phyloP scores from a whole-genome alignment of 2,113 vertebrate genomes.

The Cryptotis parvus region DNA sequence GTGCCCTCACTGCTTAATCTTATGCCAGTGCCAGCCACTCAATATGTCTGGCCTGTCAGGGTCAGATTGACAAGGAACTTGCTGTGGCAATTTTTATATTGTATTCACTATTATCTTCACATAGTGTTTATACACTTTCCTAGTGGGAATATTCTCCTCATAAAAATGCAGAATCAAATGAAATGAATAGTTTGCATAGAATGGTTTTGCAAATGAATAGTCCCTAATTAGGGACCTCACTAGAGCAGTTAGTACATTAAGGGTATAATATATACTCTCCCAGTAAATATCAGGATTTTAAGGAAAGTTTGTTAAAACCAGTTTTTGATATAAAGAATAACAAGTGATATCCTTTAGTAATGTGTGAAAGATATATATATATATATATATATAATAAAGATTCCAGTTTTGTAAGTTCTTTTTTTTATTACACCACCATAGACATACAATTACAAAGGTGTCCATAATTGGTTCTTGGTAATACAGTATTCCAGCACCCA shows the following conservation, averaged over 20 bases:
- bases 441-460: no score
- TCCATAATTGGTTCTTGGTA: no score
- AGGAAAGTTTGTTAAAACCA: background rate
- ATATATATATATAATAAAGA: no score
- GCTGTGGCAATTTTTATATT: conserved; percentile 57
- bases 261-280: background rate
- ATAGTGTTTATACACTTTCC: conserved; percentile 51
- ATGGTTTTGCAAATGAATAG: conserved; percentile 44
- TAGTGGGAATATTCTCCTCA: background rate
- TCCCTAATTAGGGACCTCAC: conserved; percentile 38
- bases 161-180: conserved; percentile 48
- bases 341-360: background rate
- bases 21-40: conserved; percentile 52
- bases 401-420: background rate
- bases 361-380: background rate
- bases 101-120: background rate
- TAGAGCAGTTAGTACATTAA: background rate
- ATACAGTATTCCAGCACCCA: no score
- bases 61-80: conserved; percentile 64
- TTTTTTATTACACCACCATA: no score
- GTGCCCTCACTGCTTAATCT: conserved; percentile 54
- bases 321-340: background rate
- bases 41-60: conserved; percentile 57
- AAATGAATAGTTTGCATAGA: conserved; percentile 31
- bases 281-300: conserved; percentile 7